A percentile compares a stretch with the other conserved stretches of the same genome.
These are phyloP conservation scores for Phycodurus eques DNA, from an alignment of 2,113 vertebrate genomes.

Conservation along the genomic window DNA sequence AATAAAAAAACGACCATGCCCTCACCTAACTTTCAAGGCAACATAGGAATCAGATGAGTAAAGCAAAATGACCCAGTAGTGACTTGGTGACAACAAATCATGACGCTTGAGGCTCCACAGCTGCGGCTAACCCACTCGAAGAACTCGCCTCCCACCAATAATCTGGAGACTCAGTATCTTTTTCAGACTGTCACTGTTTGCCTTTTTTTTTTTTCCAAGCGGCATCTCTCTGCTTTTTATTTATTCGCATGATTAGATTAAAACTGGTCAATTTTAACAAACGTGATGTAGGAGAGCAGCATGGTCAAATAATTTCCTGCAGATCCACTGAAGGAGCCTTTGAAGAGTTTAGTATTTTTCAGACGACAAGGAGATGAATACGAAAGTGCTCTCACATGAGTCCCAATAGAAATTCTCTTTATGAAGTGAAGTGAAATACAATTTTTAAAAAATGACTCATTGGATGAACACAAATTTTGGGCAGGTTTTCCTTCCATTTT, in stretches of 20 bases:
- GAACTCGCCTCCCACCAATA: not conserved
- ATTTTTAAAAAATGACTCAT: no score
- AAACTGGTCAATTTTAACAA: not conserved
- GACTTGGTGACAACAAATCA: slow-evolving; percentile 2
- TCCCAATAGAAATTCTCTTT: not conserved
- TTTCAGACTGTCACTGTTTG: not conserved
- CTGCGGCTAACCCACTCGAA: not conserved
- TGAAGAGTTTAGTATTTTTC: not conserved
- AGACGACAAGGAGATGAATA: not conserved
- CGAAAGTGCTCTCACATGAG: not conserved
- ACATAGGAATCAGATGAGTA: not conserved
- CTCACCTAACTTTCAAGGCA: slow-evolving; percentile 8
- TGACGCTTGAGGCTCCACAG: not conserved
- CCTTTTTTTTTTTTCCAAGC: not conserved
- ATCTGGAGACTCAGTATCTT: not conserved
- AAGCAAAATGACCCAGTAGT: not conserved
- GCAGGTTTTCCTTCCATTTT: no score
- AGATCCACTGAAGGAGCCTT: not conserved
- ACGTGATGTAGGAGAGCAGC: not conserved
- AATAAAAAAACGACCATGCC: not conserved
- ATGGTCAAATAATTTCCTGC: not conserved
- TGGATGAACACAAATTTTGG: no score
- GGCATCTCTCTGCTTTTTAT: not conserved
- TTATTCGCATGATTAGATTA: not conserved
- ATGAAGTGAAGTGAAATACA: no score